These are phyloP conservation scores for Archilochus colubris DNA, from an alignment of 2,113 vertebrate genomes.

Conservation along the genomic window DNA sequence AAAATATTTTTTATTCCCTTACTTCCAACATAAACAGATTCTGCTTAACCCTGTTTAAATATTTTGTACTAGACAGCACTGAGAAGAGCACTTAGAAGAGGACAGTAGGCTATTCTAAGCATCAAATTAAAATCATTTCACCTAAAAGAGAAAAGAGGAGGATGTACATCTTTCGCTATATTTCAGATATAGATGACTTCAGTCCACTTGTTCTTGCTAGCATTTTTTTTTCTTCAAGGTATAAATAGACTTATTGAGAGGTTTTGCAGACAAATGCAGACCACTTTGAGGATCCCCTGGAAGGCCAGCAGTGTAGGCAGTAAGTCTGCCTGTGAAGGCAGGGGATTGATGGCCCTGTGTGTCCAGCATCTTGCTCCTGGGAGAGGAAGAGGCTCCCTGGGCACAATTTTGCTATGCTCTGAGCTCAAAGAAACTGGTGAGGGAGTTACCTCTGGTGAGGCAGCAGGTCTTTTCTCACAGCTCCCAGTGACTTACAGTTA, in stretches of 20 bases:
- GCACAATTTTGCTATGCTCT: not conserved
- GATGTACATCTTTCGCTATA: not conserved
- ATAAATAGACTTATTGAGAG: not conserved
- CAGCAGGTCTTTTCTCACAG: not conserved
- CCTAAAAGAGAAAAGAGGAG: not conserved
- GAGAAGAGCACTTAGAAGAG: not conserved
- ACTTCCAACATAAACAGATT: conserved; percentile 23
- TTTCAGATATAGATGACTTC: not conserved
- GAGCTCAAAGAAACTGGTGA: not conserved
- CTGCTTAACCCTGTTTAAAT: not conserved
- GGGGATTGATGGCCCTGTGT: not conserved
- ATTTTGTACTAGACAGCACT: not conserved
- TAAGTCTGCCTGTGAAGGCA: not conserved
- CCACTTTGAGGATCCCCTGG: not conserved
- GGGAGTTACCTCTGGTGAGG: not conserved
- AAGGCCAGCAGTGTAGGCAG: not conserved
- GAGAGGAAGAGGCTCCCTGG: not conserved
- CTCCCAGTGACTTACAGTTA: not conserved
- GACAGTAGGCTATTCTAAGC: not conserved
- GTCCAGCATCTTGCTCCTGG: fast-evolving
- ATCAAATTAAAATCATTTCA: not conserved
- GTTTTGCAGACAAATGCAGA: not conserved
- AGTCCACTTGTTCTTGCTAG: not conserved
- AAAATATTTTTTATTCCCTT: conserved; percentile 31
- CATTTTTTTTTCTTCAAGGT: not conserved